A percentile compares a stretch with the other conserved stretches of the same genome.
These are phyloP conservation scores for Tanypteryx hageni DNA, from an alignment of 2,888 invertebrate genomes.

Conservation along the genomic window DNA sequence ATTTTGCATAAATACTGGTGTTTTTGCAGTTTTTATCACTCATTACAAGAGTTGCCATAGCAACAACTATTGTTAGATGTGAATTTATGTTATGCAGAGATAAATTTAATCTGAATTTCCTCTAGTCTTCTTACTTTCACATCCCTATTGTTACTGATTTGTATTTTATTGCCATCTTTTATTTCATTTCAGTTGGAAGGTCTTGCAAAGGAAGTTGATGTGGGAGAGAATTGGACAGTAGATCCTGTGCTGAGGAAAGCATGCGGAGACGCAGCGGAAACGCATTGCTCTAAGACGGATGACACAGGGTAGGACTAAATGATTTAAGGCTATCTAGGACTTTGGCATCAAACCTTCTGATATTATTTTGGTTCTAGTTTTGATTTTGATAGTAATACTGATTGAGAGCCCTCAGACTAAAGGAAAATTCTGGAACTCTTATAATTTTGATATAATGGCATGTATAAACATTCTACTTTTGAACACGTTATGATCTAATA, in stretches of 20 bases:
- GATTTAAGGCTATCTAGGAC: not conserved
- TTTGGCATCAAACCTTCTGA: not conserved
- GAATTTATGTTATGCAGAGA: too few relatives aligned
- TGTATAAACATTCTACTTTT: too few relatives aligned
- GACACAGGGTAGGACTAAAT: conserved; percentile 71
- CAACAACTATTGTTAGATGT: too few relatives aligned
- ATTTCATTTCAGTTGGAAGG: conserved; percentile 82
- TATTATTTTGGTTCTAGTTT: not conserved
- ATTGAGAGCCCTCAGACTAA: too few relatives aligned
- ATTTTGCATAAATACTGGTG: too few relatives aligned
- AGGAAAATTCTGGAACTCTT: too few relatives aligned
- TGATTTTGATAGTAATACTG: not conserved
- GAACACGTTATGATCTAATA: too few relatives aligned
- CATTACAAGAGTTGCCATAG: too few relatives aligned
- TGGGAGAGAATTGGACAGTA: conserved; percentile 96
- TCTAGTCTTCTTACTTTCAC: not conserved
- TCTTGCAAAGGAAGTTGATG: conserved; percentile 91
- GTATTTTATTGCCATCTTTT: conserved; percentile 30
- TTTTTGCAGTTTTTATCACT: too few relatives aligned
- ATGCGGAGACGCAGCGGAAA: conserved; percentile 90
- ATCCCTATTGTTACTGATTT: not conserved
- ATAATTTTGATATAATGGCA: too few relatives aligned
- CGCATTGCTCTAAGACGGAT: conserved; percentile 80
- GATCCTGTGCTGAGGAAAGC: conserved; percentile 93
- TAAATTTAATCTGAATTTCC: too few relatives aligned